Base-by-base conservation (phyloP, 2,113 vertebrate species). In the Ochotona princeps region DNA sequence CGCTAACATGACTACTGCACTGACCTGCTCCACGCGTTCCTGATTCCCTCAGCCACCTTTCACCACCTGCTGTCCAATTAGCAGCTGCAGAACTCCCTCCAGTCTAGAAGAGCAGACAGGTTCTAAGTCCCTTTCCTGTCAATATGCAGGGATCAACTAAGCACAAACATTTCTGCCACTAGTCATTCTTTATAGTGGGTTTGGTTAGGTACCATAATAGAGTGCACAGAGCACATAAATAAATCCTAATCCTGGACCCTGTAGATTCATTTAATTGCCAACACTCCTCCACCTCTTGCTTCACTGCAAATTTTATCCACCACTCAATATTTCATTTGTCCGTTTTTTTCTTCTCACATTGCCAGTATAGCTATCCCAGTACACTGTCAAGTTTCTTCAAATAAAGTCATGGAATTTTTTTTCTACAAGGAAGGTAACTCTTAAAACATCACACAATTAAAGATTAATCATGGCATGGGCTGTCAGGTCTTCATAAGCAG, bases 41-140 rank as follows among this genome's bases (percentile, higher is more conserved):
- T 84, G 63, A 91, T 89, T 32, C 63, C 84, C 44, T 30, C 73
- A 69, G 32, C 23, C 25, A 76, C 69, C 49, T 87, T 80, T 47
- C 4, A 81, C 60, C 63, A 91, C 63, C 84, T 91, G 76, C 66
- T 82, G 30, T 72, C 93, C 93, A 96, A 87, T 96, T 96, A 95
- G 17, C 54, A 92, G 78, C 61, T 70, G n/a, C 35, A 65, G 65
- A 92, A 73, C 49, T 92, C 72, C 35, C 81, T 87, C 18, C 1
- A 11, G 49, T 76, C 78, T 60, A 15, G n/a, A 72, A 82, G 38
- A n/a, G 2, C 30, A 51, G 28, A 5, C 4, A 80, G 35, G 23
- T 87, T 1, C 1, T 63, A 35, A 47, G 26, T 84, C 20, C 30
- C 47, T 73, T 89, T 84, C 23, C 87, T 85, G 44, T 74, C 75